These are phyloP conservation scores for Xenopus petersii DNA, from an alignment of 2,797 vertebrate genomes.

Conservation along the genomic window DNA sequence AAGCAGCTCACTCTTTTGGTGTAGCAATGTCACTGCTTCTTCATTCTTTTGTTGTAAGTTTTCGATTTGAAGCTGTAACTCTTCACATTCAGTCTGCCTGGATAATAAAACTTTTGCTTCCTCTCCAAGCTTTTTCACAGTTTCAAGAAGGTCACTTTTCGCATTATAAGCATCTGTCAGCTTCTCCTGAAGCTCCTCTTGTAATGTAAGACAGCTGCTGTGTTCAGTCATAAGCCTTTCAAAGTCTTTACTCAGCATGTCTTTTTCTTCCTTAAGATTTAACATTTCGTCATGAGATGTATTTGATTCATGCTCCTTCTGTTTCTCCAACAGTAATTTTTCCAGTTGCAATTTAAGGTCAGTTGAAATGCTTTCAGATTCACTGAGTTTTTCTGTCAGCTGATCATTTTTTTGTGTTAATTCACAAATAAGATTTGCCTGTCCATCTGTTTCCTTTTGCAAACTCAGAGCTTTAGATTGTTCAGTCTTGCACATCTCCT, in stretches of 20 bases:
- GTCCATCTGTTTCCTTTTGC: conserved; percentile 59
- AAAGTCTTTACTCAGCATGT: conserved; percentile 54
- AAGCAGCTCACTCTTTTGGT: conserved; percentile 66
- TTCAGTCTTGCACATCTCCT: conserved; percentile 57
- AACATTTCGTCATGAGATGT: conserved; percentile 63
- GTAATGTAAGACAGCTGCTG: conserved; percentile 46
- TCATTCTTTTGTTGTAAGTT: conserved; percentile 70
- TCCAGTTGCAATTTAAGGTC: conserved; percentile 65
- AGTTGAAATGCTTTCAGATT: conserved; percentile 58
- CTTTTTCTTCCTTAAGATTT: conserved; percentile 62
- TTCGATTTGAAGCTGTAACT: conserved; percentile 66
- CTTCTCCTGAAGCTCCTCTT: conserved; percentile 76
- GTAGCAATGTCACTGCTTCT: conserved; percentile 60
- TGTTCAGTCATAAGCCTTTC: conserved; percentile 55
- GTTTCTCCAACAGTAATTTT: conserved; percentile 61
- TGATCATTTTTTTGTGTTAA: conserved; percentile 68
- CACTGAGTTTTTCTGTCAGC: conserved; percentile 58
- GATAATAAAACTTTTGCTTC: conserved; percentile 62
- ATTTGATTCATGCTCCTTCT: conserved; percentile 59
- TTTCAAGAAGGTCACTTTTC: conserved; percentile 71
- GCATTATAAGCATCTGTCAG: conserved; percentile 74
- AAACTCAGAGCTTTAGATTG: conserved; percentile 59
- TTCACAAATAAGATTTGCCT: conserved; percentile 59
- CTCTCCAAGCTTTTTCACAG: conserved; percentile 63
- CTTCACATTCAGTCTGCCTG: conserved; percentile 55